Evolutionary conservation across 1,140 invertebrate genomes (phyloP), one percentile per base, ranked within the genome.

Genomic region (Arion vulgaris): DNA sequence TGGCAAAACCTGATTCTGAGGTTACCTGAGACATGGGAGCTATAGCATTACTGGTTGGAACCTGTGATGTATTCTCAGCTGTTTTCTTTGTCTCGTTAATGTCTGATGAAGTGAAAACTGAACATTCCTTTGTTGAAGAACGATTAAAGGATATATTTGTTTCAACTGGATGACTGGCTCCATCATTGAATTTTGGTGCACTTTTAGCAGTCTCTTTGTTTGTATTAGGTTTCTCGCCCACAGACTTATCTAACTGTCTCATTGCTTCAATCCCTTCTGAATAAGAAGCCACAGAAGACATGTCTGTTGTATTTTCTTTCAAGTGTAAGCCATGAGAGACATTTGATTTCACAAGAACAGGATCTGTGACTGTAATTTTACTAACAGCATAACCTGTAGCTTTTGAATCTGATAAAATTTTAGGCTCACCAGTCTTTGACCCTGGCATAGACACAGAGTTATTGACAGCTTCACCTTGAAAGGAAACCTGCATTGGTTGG

Each of bases 21-120:
- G 34, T 38, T 26, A 34, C 19, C 11, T 53, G 45, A 19, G 45
- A 53, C 9, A 49, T 57, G 49, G 74, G 28, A 7, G 74, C 2
- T n/a, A 53, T 5, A n/a, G 74, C 49, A 51, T 17, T 76, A 23
- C 28, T 76, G 49, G 41, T 53, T 76, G 74, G 74, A 34, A 76
- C 49, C 15, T 32, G n/a, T 34, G 45, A 19, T 66, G 49, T 38
- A 49, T 75, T 34, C n/a, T 51, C 45, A 51, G 23, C 13, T 49
- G 38, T 45, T 32, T 49, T 75, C 23, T 75, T 32, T 32, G 26
- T 34, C 34, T 78, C 53, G 34, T 62, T 15, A 23, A 15, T 39
- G 23, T 39, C 49, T 4, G 53, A 36, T 57, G 28, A 0, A 26
- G 38, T 26, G 13, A 62, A 19, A 66, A 19, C 4, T 38, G 76